A percentile compares a stretch with the other conserved stretches of the same genome.
Conservation (phyloP, 2,113 vertebrate genomes). For the Oreochromis niloticus region DNA sequence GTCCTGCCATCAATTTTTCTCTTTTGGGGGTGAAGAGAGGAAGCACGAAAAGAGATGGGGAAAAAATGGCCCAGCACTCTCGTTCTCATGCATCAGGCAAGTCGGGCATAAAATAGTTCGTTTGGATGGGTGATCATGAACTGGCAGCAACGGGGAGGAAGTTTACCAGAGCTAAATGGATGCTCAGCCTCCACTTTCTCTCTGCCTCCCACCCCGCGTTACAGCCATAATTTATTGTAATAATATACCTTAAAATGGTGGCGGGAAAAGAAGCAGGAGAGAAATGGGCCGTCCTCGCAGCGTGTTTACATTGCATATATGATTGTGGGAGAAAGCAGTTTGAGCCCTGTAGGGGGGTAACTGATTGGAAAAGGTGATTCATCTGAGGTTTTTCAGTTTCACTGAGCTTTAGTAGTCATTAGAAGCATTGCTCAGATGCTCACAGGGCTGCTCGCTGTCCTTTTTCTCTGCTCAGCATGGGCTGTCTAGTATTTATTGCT, state of each 20-base stretch:
- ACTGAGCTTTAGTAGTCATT: conserved; percentile 4
- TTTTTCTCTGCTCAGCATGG: background rate
- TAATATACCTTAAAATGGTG: conserved; percentile 24
- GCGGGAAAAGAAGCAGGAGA: conserved; percentile 20
- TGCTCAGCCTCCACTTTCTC: conserved; percentile 15
- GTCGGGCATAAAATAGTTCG: conserved; percentile 57
- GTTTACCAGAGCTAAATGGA: conserved; percentile 55
- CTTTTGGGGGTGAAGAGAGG: background rate
- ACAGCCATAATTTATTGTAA: conserved; percentile 57
- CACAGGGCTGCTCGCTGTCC: background rate
- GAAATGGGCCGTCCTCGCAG: background rate
- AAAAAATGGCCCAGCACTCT: conserved; percentile 20
- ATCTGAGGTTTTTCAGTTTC: background rate
- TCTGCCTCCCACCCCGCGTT: conserved; percentile 29
- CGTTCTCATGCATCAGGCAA: conserved; percentile 55
- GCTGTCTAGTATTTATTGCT: background rate
- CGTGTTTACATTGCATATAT: conserved; percentile 21
- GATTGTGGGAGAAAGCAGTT: background rate
- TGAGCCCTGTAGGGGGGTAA: background rate
- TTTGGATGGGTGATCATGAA: conserved; percentile 71
- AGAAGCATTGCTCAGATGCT: background rate
- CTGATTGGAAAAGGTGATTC: conserved; percentile 14
- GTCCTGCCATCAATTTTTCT: conserved; percentile 40
- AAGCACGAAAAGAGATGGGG: background rate
- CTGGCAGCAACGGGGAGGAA: conserved; percentile 21